Evolutionary conservation across 2,113 vertebrate genomes (phyloP).

Genomic region (Platysteira castanea): DNA sequence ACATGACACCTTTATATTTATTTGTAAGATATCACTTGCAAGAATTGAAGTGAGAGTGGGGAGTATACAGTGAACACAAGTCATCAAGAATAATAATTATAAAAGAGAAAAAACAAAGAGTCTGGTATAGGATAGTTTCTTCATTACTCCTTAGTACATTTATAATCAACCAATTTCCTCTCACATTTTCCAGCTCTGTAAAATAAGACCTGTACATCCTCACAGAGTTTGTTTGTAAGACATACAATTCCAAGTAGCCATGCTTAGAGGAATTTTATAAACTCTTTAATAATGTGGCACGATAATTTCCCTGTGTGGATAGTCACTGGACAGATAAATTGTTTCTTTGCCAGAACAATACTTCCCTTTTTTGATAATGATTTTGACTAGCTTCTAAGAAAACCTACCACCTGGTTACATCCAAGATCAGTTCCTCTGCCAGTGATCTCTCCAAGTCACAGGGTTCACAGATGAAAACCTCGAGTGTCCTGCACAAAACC

Average conservation of each 20-base stretch:
- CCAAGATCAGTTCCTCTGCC: not conserved
- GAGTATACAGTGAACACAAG: not conserved
- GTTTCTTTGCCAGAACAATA: not conserved
- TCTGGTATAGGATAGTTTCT: constrained; percentile 63
- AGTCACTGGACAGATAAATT: not conserved
- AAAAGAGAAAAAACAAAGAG: constrained; percentile 51
- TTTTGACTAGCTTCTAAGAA: not conserved
- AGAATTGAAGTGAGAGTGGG: not conserved
- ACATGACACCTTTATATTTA: not conserved
- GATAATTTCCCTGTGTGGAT: not conserved
- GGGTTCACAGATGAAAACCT: not conserved
- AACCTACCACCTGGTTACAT: not conserved
- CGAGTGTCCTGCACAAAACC: not conserved
- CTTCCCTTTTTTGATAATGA: not conserved
- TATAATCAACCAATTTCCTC: constrained; percentile 67
- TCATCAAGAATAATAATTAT: constrained; percentile 47
- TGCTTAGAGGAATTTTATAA: constrained; percentile 19
- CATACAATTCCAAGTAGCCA: constrained; percentile 30
- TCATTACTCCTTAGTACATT: constrained; percentile 61
- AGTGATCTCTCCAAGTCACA: not conserved
- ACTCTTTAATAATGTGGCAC: constrained; percentile 23
- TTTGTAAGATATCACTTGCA: not conserved
- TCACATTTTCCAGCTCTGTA: constrained; percentile 74
- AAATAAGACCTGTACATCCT: constrained; percentile 72
- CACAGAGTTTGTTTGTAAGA: constrained; percentile 56